Evolutionary conservation across 2,888 invertebrate genomes (phyloP), one percentile per base, ranked within the genome.

Genomic region (Cheilosia grossa): DNA sequence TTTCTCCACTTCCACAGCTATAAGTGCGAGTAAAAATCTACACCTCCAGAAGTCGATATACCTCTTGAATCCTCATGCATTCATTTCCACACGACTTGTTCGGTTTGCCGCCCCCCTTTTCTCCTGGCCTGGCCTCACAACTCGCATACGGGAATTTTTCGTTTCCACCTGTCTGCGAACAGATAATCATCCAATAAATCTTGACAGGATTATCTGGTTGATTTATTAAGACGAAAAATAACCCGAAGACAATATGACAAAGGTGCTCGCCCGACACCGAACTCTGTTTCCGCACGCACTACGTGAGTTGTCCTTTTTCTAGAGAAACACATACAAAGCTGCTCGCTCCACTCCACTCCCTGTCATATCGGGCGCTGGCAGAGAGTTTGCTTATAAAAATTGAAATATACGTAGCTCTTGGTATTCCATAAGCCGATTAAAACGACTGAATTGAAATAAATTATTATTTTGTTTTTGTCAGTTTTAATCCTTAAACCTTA

Each of bases 171-270:
- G 86, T 86, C 86, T 82, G 40, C 72, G 40, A 73, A 72, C 56
- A 78, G 77, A 86, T 86, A 86, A 86, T 86, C 86, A 82, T 86
- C 86, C 86, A 86, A 86, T 86, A 86, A 86, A 86, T 86, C 86
- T 82, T 86, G 86, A 86, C 86, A 78, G 86, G 86, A 86, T 86
- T 86, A 86, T 86, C 86, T 86, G 73, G 37, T 54, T 86, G 86
- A 86, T 86, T 86, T 86, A 86, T 86, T 86, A 86, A 86, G 86
- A 86, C 86, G 86, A 86, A 82, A 86, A 78, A 77, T 82, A 86
- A 72, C 78, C 78, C 64, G 72, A 86, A 78, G 73, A 73, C 73
- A 86, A 82, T 78, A 82, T 78, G 82, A 82, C 47, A 69, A 86
- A 86, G 82, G 86, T 83, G 56, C 44, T 24, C 30, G 30, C 30